Conservation (phyloP, 2,113 vertebrate genomes). For the Microtus montanus region DNA sequence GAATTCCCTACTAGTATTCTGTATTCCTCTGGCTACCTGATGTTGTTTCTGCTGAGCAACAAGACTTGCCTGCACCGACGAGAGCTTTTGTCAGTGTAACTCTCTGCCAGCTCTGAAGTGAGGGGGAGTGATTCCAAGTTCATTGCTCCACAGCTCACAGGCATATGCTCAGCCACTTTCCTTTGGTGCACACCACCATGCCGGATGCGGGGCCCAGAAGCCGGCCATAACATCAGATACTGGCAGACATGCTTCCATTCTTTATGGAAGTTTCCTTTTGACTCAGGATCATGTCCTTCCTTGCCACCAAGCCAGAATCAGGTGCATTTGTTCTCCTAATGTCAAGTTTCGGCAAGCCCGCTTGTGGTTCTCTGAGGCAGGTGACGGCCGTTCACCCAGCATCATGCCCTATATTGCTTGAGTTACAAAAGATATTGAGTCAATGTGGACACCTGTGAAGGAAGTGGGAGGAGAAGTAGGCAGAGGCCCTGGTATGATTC, state of each 20-base stretch:
- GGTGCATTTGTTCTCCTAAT: not conserved
- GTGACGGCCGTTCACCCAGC: not conserved
- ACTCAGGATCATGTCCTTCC: not conserved
- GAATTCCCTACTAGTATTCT: not conserved
- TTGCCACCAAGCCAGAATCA: not conserved
- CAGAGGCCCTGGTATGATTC: not conserved
- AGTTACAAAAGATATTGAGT: not conserved
- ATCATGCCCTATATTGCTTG: not conserved
- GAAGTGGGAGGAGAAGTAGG: not conserved
- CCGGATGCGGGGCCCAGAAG: not conserved
- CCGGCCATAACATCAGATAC: not conserved
- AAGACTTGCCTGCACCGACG: not conserved
- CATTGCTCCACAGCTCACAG: not conserved
- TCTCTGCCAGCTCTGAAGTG: not conserved
- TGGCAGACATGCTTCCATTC: not conserved
- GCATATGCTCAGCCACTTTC: not conserved
- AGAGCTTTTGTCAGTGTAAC: not conserved
- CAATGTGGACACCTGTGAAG: not conserved
- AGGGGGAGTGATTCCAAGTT: not conserved
- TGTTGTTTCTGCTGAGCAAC: not conserved
- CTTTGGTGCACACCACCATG: not conserved
- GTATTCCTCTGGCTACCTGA: not conserved
- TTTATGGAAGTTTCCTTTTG: not conserved
- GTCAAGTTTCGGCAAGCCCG: not conserved
- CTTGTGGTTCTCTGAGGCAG: not conserved